Percentiles rank a stretch among this genome's conserved stretches.
phyloP scores from a whole-genome alignment of 1,140 invertebrate genomes.

The Anastrepha obliqua region DNA sequence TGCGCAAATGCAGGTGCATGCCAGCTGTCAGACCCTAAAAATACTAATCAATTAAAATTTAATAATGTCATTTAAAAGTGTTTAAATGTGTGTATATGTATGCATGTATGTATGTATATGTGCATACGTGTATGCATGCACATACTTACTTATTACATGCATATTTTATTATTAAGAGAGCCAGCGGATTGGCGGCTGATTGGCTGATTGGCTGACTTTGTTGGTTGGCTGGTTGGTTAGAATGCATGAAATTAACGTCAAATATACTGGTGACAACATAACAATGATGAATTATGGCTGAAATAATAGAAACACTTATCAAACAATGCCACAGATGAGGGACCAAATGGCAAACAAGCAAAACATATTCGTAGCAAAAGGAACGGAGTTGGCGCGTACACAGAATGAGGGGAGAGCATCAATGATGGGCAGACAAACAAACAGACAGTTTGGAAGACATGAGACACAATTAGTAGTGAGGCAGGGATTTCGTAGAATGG shows the following conservation, averaged over 20 bases:
- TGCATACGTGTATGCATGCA: background rate
- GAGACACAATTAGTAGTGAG: constrained; percentile 18
- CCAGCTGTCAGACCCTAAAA: constrained; percentile 35
- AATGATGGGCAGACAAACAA: too few species aligned
- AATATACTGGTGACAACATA: constrained; percentile 48
- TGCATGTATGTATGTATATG: background rate
- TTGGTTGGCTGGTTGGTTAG: background rate
- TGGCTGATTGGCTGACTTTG: constrained; percentile 6
- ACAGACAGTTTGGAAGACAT: background rate
- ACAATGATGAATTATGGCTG: constrained; percentile 45
- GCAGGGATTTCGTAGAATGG: background rate
- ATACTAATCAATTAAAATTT: constrained; percentile 47
- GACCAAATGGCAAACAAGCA: background rate
- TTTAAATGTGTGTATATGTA: background rate
- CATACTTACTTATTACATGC: background rate
- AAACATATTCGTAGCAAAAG: background rate
- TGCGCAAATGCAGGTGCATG: background rate
- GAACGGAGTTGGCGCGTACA: too few species aligned
- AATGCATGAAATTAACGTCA: constrained; percentile 51
- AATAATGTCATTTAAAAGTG: constrained; percentile 34
- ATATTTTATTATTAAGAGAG: background rate
- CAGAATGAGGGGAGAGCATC: background rate
- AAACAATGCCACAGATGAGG: constrained; percentile 9
- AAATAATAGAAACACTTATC: constrained; percentile 44
- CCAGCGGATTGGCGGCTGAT: constrained; percentile 6